Percentiles rank a stretch among this genome's conserved stretches.
These are phyloP conservation scores for Microhierax caerulescens DNA, from an alignment of 2,797 vertebrate genomes.

Conservation along the genomic window DNA sequence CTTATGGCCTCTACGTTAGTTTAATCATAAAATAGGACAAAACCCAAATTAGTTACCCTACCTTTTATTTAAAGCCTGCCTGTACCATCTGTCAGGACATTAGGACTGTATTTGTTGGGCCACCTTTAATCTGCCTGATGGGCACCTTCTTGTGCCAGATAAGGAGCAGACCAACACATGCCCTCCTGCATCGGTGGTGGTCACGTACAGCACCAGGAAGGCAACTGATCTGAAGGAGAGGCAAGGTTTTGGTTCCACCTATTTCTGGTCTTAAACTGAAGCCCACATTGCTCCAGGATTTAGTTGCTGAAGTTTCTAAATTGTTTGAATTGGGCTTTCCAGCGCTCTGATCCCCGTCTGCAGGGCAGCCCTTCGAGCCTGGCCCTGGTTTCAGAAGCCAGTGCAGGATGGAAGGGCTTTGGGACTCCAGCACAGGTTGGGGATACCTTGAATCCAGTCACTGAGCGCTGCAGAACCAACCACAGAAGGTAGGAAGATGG, in stretches of 20 bases:
- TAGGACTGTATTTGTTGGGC: neutral
- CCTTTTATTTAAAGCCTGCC: neutral
- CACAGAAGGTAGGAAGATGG: neutral
- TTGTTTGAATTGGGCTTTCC: neutral
- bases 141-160: fast-evolving
- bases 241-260: neutral
- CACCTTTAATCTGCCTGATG: neutral
- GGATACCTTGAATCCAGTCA: neutral
- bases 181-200: fast-evolving
- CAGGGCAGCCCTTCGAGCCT: neutral
- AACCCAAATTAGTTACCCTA: neutral
- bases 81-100: fast-evolving
- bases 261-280: neutral
- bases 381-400: neutral
- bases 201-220: neutral
- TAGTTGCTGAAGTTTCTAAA: neutral
- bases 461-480: neutral
- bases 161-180: neutral
- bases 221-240: neutral
- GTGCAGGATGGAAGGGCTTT: fast-evolving
- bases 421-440: fast-evolving
- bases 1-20: neutral
- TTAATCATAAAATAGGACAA: neutral
- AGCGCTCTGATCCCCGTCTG: neutral
- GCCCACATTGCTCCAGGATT: neutral